phyloP scores from a whole-genome alignment of 2,888 invertebrate genomes.

The Catocala sponsa region DNA sequence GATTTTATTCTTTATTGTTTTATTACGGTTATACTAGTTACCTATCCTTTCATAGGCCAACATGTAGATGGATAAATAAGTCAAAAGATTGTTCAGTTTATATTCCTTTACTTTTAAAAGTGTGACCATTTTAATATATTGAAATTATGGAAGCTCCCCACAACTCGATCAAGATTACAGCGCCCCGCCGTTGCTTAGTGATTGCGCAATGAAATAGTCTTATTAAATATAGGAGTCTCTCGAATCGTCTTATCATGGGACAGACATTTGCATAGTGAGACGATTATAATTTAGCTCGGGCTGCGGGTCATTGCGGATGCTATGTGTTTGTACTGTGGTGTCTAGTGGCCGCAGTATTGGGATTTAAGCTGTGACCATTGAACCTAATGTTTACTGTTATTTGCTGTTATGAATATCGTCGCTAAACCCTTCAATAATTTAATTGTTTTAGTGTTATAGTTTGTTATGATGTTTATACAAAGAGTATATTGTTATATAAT shows the following conservation, averaged over 20 bases:
- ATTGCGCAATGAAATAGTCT: background rate
- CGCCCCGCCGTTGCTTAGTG: too few species aligned
- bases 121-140: too few species aligned
- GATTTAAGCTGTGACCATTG: constrained; percentile 7
- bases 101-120: too few species aligned
- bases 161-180: too few species aligned
- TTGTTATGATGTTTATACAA: too few species aligned
- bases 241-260: constrained; percentile 10
- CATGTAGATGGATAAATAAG: too few species aligned
- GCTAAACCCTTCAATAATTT: background rate
- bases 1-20: too few species aligned
- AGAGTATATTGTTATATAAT: too few species aligned
- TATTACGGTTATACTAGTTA: too few species aligned
- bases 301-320: constrained; percentile 10
- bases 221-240: constrained; percentile 4
- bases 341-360: constrained; percentile 14
- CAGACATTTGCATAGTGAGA: constrained; percentile 19
- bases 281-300: constrained; percentile 27
- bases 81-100: too few species aligned
- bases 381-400: constrained; percentile 3
- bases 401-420: background rate
- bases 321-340: constrained; percentile 13
- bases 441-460: background rate
- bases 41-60: too few species aligned
- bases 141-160: too few species aligned